A percentile compares a stretch with the other conserved stretches of the same genome.
Evolutionary conservation across 2,888 invertebrate species (phyloP).

Genomic region (Cosmia pyralina): DNA sequence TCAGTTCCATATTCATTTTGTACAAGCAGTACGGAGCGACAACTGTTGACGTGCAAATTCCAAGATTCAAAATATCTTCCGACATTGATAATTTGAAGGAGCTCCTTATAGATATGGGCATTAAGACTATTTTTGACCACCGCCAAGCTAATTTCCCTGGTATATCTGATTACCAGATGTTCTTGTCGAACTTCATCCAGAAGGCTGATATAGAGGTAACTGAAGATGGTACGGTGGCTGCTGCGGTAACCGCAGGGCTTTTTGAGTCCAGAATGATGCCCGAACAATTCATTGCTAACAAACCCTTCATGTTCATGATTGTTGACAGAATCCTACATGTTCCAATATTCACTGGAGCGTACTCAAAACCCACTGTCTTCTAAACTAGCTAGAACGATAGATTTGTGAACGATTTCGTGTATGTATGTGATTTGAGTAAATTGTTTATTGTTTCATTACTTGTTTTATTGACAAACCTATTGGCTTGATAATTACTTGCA

Average conservation of each 20-base stretch:
- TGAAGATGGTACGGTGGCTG: conserved; percentile 80
- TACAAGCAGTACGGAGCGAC: conserved; percentile 78
- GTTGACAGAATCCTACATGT: conserved; percentile 76
- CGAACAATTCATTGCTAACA: conserved; percentile 74
- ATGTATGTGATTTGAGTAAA: conserved; percentile 15
- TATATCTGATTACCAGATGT: conserved; percentile 73
- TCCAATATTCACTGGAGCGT: conserved; percentile 82
- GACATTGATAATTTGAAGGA: conserved; percentile 85
- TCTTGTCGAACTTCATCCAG: conserved; percentile 81
- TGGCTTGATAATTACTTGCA: not conserved
- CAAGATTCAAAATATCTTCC: conserved; percentile 90
- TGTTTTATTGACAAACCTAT: conserved; percentile 30
- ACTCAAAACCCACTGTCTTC: conserved; percentile 80
- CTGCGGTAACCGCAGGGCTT: conserved; percentile 70
- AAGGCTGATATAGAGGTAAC: conserved; percentile 84
- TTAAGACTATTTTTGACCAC: conserved; percentile 78
- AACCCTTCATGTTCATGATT: conserved; percentile 85
- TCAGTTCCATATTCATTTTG: conserved; percentile 83
- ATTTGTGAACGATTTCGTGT: not conserved
- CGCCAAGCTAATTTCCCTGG: conserved; percentile 73
- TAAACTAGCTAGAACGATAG: conserved; percentile 51
- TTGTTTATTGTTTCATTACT: conserved; percentile 1
- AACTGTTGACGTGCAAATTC: conserved; percentile 89
- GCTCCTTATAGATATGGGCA: conserved; percentile 81
- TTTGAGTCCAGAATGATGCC: conserved; percentile 71